phyloP scores from a whole-genome alignment of 2,113 vertebrate species.

The Tiliqua scincoides region DNA sequence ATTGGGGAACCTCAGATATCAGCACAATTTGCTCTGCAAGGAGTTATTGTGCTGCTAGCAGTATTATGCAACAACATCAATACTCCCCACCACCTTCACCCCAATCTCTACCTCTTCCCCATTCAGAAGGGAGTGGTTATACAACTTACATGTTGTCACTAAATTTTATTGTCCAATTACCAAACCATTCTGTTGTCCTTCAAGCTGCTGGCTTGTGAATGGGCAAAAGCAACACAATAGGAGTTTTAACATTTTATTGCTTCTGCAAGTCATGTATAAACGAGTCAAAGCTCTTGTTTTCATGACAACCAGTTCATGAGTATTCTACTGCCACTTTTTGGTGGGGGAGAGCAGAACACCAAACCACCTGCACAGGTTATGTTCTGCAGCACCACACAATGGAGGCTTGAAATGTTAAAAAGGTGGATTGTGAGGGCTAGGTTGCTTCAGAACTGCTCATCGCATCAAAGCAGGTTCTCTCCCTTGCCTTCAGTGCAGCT shows the following conservation, averaged over 20 bases:
- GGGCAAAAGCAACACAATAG: neutral
- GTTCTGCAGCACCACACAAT: neutral
- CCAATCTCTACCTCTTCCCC: neutral
- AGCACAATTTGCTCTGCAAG: neutral
- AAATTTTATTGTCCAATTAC: neutral
- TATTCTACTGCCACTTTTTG: neutral
- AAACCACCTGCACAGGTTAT: conserved; percentile 8
- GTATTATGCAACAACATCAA: no score
- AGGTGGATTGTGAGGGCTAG: neutral
- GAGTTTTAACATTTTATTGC: neutral
- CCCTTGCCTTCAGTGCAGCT: neutral
- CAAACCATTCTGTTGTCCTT: neutral
- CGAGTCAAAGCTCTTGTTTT: conserved; percentile 2
- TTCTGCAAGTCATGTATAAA: neutral
- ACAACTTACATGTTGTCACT: no score
- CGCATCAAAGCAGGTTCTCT: neutral
- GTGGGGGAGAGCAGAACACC: neutral
- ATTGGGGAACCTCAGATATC: neutral
- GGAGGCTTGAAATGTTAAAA: neutral
- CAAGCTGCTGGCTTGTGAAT: neutral
- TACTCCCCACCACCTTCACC: neutral
- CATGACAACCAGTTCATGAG: neutral
- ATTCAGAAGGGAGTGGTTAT: neutral
- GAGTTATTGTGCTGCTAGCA: neutral
- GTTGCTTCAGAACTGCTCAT: neutral